Percentiles rank a stretch among this genome's conserved stretches.
Conservation (phyloP, 2,113 vertebrate genomes). For the Callorhinus ursinus region DNA sequence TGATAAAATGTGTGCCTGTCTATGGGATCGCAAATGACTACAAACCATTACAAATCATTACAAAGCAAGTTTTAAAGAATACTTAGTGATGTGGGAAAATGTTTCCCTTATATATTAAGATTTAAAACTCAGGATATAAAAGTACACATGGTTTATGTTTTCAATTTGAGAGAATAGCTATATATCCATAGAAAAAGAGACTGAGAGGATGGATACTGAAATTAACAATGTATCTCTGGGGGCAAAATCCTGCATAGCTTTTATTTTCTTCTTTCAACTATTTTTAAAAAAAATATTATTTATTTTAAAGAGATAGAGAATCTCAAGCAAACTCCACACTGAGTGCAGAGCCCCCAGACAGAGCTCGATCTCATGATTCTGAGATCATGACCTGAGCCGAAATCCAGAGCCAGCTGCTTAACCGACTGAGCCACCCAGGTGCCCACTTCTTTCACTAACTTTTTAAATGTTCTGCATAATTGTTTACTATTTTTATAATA, state of each 20-base stretch:
- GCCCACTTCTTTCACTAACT: background rate
- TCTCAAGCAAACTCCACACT: background rate
- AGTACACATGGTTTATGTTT: background rate
- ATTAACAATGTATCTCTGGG: background rate
- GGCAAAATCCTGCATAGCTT: background rate
- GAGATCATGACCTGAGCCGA: background rate
- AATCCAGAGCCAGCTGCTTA: background rate
- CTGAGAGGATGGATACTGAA: background rate
- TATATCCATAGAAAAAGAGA: background rate
- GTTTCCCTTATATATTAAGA: background rate
- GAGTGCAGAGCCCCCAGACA: background rate
- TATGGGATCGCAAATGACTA: background rate
- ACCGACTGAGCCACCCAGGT: background rate
- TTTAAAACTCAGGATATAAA: background rate
- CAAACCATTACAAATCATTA: background rate
- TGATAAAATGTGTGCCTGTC: background rate
- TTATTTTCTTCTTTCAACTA: conserved; percentile 31
- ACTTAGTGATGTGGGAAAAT: background rate
- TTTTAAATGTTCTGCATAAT: background rate
- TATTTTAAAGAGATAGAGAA: background rate
- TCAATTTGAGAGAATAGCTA: background rate
- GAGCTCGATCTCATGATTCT: fast-evolving
- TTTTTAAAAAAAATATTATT: background rate
- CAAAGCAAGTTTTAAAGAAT: conserved; percentile 5
- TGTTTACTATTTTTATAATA: background rate